Conservation (phyloP, 1,140 invertebrate genomes). For the Tetraneura akinire region DNA sequence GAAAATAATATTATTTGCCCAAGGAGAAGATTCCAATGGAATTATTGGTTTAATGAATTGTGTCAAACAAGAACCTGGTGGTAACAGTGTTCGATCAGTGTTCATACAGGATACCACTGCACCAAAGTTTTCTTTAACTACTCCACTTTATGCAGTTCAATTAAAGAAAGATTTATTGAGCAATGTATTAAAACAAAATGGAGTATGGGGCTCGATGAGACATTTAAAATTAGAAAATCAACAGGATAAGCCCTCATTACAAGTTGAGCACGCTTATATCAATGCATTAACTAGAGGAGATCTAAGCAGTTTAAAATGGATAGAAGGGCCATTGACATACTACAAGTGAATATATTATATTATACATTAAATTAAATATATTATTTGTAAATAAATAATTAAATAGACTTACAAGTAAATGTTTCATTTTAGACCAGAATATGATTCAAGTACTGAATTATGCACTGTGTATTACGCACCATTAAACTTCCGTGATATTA, state of each 20-base stretch:
- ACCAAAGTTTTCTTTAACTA: constrained; percentile 66
- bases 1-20: constrained; percentile 72
- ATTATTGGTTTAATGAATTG: constrained; percentile 88
- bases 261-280: constrained; percentile 84
- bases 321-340: constrained; percentile 78
- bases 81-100: constrained; percentile 71
- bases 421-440: constrained; percentile 58
- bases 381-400: too few relatives aligned
- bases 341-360: constrained; percentile 58
- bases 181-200: constrained; percentile 75
- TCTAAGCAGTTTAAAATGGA: constrained; percentile 88
- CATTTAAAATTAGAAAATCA: constrained; percentile 71
- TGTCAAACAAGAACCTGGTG: constrained; percentile 80
- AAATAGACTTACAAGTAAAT: neutral
- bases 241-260: constrained; percentile 64
- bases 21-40: constrained; percentile 71
- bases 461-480: constrained; percentile 91
- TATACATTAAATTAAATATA: neutral
- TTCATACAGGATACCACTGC: constrained; percentile 69
- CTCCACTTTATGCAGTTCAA: constrained; percentile 66
- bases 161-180: constrained; percentile 76
- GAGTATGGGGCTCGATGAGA: constrained; percentile 80
- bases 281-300: constrained; percentile 89
- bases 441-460: constrained; percentile 63
- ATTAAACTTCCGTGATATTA: constrained; percentile 96